phyloP scores from a whole-genome alignment of 2,797 vertebrate species.

The Gobionotothen gibberifrons region DNA sequence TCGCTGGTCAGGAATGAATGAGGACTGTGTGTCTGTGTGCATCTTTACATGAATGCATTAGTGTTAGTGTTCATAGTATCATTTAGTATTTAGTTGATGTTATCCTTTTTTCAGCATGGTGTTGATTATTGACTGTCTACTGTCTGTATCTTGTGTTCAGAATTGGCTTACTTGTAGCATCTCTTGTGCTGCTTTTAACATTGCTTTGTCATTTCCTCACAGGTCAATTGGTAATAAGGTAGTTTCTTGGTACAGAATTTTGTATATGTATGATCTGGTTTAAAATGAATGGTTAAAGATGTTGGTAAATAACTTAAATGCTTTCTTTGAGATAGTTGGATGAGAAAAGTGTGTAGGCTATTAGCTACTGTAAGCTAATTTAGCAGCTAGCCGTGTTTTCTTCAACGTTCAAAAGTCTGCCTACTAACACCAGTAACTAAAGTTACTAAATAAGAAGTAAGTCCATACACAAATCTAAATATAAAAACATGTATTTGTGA shows the following conservation, averaged over 20 bases:
- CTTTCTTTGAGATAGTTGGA: not conserved
- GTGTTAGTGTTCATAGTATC: conserved; percentile 5
- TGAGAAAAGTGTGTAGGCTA: not conserved
- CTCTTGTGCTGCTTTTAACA: not conserved
- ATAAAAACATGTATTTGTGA: not conserved
- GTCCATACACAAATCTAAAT: not conserved
- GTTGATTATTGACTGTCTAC: not conserved
- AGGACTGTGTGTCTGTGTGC: conserved; percentile 16
- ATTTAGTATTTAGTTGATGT: not conserved
- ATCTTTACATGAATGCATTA: conserved; percentile 8
- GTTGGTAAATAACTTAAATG: not conserved
- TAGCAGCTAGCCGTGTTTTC: not conserved
- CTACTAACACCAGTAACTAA: not conserved
- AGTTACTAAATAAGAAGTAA: not conserved
- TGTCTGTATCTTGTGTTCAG: conserved; percentile 3
- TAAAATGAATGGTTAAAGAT: not conserved
- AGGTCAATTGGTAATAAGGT: conserved; percentile 10
- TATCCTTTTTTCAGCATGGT: not conserved
- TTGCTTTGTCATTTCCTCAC: not conserved
- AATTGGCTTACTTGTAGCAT: not conserved
- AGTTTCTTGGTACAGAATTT: not conserved
- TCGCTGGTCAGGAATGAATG: conserved; percentile 53
- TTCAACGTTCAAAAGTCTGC: not conserved
- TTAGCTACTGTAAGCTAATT: not conserved
- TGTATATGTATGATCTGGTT: not conserved